phyloP scores from a whole-genome alignment of 2,888 invertebrate species.

The Melinaea marsaeus region DNA sequence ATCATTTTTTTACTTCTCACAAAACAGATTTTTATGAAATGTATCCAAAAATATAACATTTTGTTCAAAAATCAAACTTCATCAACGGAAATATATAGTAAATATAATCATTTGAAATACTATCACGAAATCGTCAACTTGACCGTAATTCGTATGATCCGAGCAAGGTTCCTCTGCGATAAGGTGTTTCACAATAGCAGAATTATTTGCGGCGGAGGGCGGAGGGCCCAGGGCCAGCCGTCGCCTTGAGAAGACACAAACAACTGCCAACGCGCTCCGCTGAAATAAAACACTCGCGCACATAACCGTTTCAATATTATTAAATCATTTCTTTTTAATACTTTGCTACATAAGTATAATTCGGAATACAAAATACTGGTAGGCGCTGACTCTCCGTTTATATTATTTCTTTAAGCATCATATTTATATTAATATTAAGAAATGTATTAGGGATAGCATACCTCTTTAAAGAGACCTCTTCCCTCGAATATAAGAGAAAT shows the following conservation, averaged over 20 bases:
- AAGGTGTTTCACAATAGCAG: constrained; percentile 76
- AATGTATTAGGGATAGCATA: too few species aligned
- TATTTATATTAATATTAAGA: too few species aligned
- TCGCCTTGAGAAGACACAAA: constrained; percentile 75
- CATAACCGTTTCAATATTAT: constrained; percentile 43
- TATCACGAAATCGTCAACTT: constrained; percentile 75
- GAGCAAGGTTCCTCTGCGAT: constrained; percentile 69
- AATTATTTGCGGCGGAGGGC: constrained; percentile 74
- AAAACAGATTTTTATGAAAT: too few species aligned
- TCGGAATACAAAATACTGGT: too few species aligned
- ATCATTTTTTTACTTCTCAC: too few species aligned
- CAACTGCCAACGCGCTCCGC: constrained; percentile 62
- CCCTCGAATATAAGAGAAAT: too few species aligned
- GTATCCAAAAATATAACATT: neutral
- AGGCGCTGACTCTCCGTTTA: too few species aligned
- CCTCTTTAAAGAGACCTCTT: too few species aligned
- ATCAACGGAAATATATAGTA: constrained; percentile 43
- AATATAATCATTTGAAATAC: constrained; percentile 60
- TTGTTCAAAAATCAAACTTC: constrained; percentile 15
- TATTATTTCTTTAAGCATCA: too few species aligned
- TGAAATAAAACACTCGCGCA: constrained; percentile 59
- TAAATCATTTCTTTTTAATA: neutral
- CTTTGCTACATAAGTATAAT: neutral
- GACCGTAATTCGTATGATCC: constrained; percentile 76
- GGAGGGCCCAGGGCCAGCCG: constrained; percentile 18